Conservation (phyloP, 2,888 invertebrate species). For the Phania funesta region DNA sequence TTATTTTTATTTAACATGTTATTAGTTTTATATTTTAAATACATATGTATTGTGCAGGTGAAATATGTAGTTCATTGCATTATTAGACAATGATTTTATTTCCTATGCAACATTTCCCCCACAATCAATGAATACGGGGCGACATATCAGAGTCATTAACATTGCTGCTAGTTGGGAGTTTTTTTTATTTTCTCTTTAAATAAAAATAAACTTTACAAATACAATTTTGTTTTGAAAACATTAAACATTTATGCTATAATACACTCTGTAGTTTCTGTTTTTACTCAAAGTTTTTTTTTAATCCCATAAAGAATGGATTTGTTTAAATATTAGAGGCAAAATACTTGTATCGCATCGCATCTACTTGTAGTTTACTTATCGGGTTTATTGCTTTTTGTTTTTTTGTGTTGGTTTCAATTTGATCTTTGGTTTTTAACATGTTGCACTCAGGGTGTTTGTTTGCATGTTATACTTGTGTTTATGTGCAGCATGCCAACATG, state of each 20-base stretch:
- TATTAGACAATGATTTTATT: conserved; percentile 20
- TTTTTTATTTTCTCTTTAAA: not conserved
- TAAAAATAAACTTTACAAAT: conserved; percentile 30
- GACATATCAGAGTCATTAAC: conserved; percentile 62
- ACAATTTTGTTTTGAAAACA: conserved; percentile 1
- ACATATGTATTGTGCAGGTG: conserved; percentile 46
- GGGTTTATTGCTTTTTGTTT: conserved; percentile 13
- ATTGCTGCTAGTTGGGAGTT: not conserved
- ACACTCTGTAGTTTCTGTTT: conserved; percentile 5
- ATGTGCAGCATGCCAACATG: conserved; percentile 25
- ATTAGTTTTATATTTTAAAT: not conserved
- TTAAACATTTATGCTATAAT: not conserved
- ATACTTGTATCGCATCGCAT: too few relatives aligned
- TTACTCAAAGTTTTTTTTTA: conserved; percentile 5
- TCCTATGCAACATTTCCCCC: conserved; percentile 47
- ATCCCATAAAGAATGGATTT: conserved; percentile 15
- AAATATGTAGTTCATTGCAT: conserved; percentile 41
- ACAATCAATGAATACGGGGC: not conserved
- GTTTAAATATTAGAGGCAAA: not conserved
- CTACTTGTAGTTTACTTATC: not conserved
- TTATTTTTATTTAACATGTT: not conserved
- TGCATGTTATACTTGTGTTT: not conserved
- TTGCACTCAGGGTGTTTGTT: conserved; percentile 26
- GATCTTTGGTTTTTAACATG: conserved; percentile 45
- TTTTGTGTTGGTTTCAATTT: conserved; percentile 28